Conservation (phyloP, 2,888 invertebrate species). For the Brachynemurus nebulosus region DNA sequence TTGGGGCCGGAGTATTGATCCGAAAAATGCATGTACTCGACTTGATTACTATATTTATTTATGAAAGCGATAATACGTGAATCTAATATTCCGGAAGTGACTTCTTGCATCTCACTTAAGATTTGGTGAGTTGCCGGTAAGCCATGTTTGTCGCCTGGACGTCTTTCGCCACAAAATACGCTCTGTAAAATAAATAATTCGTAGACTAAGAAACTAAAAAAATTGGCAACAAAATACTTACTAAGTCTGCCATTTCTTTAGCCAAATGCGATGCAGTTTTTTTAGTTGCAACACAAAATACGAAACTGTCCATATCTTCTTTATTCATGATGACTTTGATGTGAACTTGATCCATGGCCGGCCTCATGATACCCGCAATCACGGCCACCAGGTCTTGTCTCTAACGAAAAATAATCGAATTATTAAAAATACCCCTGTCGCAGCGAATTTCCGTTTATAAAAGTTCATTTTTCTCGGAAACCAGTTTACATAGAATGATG, state of each 20-base stretch:
- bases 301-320: conserved; percentile 88
- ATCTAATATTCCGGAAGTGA: conserved; percentile 71
- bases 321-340: conserved; percentile 75
- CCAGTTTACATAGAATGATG: no score
- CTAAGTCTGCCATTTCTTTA: conserved; percentile 86
- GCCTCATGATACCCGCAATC: conserved; percentile 68
- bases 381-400: conserved; percentile 90
- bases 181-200: conserved; percentile 34
- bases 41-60: conserved; percentile 62
- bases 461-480: no score
- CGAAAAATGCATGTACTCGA: conserved; percentile 95
- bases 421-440: conserved; percentile 7
- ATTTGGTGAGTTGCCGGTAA: conserved; percentile 59
- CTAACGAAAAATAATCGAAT: conserved; percentile 29
- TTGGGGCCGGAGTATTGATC: conserved; percentile 90
- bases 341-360: conserved; percentile 74
- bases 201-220: background rate
- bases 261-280: conserved; percentile 69
- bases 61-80: conserved; percentile 61
- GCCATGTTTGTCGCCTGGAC: conserved; percentile 67
- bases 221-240: conserved; percentile 3
- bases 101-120: conserved; percentile 85
- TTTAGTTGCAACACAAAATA: conserved; percentile 82
- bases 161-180: conserved; percentile 72
- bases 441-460: no score